Conservation (phyloP, 2,888 invertebrate species). For the Pterostichus madidus region DNA sequence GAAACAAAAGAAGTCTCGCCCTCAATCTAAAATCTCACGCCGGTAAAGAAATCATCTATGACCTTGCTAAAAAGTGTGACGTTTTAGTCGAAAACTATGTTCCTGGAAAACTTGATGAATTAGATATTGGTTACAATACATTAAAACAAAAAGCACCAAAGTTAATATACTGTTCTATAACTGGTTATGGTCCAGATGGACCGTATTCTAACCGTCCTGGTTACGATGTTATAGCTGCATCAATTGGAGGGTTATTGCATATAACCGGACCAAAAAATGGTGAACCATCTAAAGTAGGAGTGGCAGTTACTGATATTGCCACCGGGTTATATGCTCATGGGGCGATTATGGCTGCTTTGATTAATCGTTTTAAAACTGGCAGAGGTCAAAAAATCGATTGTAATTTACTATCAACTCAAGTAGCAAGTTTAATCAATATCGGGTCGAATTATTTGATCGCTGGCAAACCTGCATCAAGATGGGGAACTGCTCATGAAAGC, state of each 20-base stretch:
- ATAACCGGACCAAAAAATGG: conserved; percentile 93
- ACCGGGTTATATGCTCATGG: conserved; percentile 97
- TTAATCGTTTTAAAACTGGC: conserved; percentile 88
- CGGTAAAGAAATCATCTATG: conserved; percentile 83
- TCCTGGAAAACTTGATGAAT: conserved; percentile 90
- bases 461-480: conserved; percentile 86
- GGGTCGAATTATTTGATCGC: conserved; percentile 94
- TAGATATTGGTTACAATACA: conserved; percentile 89
- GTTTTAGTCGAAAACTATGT: conserved; percentile 96
- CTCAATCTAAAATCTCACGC: conserved; percentile 87
- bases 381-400: conserved; percentile 96
- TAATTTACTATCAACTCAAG: conserved; percentile 94
- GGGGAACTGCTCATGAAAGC: conserved; percentile 97
- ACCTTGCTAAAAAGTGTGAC: conserved; percentile 89
- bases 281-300: conserved; percentile 93
- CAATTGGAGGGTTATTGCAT: conserved; percentile 92
- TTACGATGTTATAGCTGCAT: conserved; percentile 97
- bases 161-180: conserved; percentile 95
- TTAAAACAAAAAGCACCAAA: conserved; percentile 85
- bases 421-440: conserved; percentile 92
- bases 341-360: conserved; percentile 94
- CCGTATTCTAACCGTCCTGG: conserved; percentile 94
- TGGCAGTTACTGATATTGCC: conserved; percentile 94
- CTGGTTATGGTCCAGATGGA: conserved; percentile 93
- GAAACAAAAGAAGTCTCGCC: conserved; percentile 96